Base-by-base conservation (phyloP, 2,888 invertebrate species). In the Trissolcus japonicus region DNA sequence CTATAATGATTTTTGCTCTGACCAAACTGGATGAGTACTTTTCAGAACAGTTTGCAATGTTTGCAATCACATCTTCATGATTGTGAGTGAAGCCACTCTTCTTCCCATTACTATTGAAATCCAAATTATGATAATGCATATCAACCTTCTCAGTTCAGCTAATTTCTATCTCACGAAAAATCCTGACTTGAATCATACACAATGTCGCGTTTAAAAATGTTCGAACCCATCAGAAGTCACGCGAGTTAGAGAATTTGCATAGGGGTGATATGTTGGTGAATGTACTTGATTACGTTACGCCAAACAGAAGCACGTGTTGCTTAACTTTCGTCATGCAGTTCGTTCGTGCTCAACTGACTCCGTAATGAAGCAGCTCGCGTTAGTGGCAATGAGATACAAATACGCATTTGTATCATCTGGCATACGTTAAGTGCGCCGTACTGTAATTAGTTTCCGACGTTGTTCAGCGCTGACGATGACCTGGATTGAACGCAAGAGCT, bases 391-490 rank as follows among this genome's bases (percentile, higher is more conserved):
- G 62, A 53, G 62, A 62, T 53, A 62, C 62, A 53, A 62, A 62
- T 61, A 62, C 51, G 51, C 51, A 62, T 62, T 62, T 50, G 50
- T 50, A 61, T 35, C 35, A 35, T 35, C n/a, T 25, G 60, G 29
- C 50, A 17, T 51, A 50, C 35, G 13, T 16, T 35, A 17, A 46
- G 53, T 62, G 51, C 40, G 4, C 51, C 35, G 11, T 1, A 7
- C 13, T 4, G 35, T 61, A 61, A 61, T 61, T 61, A 61, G 61
- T 61, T 61, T 61, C 61, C 21, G 61, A 60, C 40, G 48, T 48
- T 48, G 60, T 48, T 60, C 11, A 4, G 13, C n/a, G 29, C 19
- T 19, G 19, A n/a, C n/a, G 43, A 43, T 57, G 56, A 59, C 59
- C 59, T 29, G 46, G 59, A 59, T 59, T 51, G 51, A 51, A 51